Percentiles rank a stretch among this genome's conserved stretches.
These are phyloP conservation scores for Pionites leucogaster DNA, from an alignment of 2,113 vertebrate genomes.

Conservation along the genomic window DNA sequence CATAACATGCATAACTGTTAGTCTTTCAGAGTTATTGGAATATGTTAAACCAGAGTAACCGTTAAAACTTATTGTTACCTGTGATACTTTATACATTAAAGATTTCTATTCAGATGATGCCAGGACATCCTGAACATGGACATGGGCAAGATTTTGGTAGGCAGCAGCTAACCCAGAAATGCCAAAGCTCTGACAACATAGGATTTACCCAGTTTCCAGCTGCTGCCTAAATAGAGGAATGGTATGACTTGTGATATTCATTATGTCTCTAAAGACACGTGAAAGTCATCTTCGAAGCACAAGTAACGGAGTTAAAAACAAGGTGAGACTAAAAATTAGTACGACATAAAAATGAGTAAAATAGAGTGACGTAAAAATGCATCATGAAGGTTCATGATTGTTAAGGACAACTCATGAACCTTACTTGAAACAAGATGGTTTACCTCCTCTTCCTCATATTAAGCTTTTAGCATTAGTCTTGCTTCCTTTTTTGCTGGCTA, in stretches of 20 bases:
- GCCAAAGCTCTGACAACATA: not conserved
- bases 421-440: not conserved
- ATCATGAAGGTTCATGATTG: rapidly evolving
- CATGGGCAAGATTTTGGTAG: not conserved
- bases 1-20: not conserved
- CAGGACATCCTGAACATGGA: not conserved
- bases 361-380: rapidly evolving
- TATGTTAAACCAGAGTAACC: not conserved
- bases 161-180: not conserved
- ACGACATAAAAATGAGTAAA: not conserved
- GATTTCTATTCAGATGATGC: not conserved
- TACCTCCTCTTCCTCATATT: not conserved
- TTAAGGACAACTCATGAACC: not conserved
- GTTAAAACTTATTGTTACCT: not conserved
- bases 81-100: not conserved
- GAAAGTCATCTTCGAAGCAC: not conserved
- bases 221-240: not conserved
- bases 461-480: not conserved
- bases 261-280: not conserved
- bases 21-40: not conserved
- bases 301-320: not conserved
- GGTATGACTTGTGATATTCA: not conserved
- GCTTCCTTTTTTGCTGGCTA: not conserved
- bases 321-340: not conserved
- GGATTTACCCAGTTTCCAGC: not conserved